Conservation (phyloP, 2,113 vertebrate genomes). For the Mustelus asterias region DNA sequence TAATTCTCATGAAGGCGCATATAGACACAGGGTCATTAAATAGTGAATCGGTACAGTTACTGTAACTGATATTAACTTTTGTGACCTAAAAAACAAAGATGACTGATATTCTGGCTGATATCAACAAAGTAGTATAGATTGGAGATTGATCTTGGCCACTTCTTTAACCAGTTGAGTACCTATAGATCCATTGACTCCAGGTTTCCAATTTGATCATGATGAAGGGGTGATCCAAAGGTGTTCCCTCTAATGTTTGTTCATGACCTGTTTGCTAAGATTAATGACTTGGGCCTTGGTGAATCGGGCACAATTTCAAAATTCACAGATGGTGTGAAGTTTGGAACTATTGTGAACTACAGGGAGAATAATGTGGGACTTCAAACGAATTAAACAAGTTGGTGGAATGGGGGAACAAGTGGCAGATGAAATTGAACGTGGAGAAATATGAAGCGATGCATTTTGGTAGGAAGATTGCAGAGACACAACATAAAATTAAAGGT, state of each 20-base stretch:
- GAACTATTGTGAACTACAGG: too few species aligned
- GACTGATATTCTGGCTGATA: too few species aligned
- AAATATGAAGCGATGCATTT: not conserved
- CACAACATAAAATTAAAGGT: not conserved
- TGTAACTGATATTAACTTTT: not conserved
- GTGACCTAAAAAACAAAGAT: not conserved
- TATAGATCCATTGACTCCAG: not conserved
- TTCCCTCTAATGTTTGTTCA: too few species aligned
- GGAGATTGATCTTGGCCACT: not conserved
- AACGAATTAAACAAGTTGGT: too few species aligned
- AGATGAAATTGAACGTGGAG: not conserved
- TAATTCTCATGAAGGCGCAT: not conserved
- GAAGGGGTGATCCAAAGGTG: not conserved
- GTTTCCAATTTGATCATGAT: not conserved
- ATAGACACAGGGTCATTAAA: not conserved
- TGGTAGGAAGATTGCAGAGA: not conserved
- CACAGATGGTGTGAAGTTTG: too few species aligned
- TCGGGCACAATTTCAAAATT: too few species aligned
- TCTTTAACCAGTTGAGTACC: not conserved
- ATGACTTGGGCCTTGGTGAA: too few species aligned
- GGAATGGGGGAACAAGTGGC: not conserved
- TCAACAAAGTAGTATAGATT: too few species aligned
- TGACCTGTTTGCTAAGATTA: too few species aligned
- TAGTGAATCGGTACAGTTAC: not conserved
- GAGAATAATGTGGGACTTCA: too few species aligned